Conservation (phyloP, 2,888 invertebrate species). For the Oscheius sp. region DNA sequence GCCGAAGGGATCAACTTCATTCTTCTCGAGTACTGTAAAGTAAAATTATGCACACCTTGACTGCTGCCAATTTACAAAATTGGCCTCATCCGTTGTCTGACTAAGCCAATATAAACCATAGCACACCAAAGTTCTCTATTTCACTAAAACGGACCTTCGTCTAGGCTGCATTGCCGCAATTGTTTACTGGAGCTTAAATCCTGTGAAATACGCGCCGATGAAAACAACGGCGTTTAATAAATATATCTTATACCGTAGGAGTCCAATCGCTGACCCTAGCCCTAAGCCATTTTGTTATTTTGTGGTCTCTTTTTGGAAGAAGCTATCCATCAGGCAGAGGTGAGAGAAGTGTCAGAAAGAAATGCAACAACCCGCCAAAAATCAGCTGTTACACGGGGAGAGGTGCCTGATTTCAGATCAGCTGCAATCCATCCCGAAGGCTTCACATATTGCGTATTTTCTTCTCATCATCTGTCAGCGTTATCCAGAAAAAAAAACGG, state of each 20-base stretch:
- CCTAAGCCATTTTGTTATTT: too few species aligned
- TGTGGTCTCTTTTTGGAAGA: background rate
- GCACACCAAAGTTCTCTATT: slow-evolving; percentile 9
- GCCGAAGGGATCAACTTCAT: too few species aligned
- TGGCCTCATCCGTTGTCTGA: background rate
- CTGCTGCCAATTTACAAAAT: too few species aligned
- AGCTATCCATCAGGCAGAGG: background rate
- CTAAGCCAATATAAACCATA: slow-evolving; percentile 19
- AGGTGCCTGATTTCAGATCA: background rate
- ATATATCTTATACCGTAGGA: too few species aligned
- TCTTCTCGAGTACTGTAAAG: too few species aligned
- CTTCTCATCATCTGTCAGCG: too few species aligned
- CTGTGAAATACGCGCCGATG: background rate
- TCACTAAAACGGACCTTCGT: background rate
- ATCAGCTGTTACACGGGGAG: slow-evolving; percentile 16
- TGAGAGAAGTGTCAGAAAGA: background rate
- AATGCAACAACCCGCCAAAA: background rate
- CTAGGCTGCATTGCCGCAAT: background rate
- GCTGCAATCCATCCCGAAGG: background rate
- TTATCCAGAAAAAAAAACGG: too few species aligned
- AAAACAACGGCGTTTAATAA: background rate
- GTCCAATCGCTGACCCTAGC: too few species aligned
- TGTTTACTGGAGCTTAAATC: slow-evolving; percentile 25
- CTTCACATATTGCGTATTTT: too few species aligned
- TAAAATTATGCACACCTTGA: too few species aligned